Conservation (phyloP, 2,797 vertebrate species). For the Sciurus carolinensis region DNA sequence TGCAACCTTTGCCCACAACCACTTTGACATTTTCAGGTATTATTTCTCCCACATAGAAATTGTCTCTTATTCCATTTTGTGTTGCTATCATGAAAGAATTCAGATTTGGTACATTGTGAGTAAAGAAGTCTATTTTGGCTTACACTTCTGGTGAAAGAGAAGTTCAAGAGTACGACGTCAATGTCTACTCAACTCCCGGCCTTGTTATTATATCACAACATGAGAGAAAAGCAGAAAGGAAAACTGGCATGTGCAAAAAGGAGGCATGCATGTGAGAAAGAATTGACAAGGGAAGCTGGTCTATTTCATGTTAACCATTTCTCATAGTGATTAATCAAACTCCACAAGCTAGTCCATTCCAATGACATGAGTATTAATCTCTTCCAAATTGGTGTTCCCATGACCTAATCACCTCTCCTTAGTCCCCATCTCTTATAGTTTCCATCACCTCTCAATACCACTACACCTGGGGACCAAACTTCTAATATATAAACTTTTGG, state of each 20-base stretch:
- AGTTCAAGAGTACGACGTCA: too few relatives aligned
- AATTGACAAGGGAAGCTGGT: neutral
- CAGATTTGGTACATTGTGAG: neutral
- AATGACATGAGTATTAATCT: too few relatives aligned
- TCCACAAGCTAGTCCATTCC: neutral
- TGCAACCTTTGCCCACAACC: too few relatives aligned
- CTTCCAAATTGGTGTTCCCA: neutral
- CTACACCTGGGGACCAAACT: neutral
- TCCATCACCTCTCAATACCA: neutral
- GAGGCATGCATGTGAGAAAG: too few relatives aligned
- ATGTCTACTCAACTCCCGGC: neutral
- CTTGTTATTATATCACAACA: neutral
- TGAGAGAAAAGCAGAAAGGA: neutral
- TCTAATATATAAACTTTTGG: too few relatives aligned
- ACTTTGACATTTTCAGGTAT: neutral
- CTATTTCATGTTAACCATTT: neutral
- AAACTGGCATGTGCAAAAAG: neutral
- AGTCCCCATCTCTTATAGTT: neutral
- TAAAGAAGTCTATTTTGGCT: neutral
- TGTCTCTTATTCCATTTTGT: neutral
- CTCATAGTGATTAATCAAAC: neutral
- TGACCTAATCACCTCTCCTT: neutral
- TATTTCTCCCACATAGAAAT: neutral
- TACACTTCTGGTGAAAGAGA: neutral
- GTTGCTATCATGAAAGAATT: neutral